phyloP scores from a whole-genome alignment of 2,113 vertebrate genomes.

The Zeus faber region DNA sequence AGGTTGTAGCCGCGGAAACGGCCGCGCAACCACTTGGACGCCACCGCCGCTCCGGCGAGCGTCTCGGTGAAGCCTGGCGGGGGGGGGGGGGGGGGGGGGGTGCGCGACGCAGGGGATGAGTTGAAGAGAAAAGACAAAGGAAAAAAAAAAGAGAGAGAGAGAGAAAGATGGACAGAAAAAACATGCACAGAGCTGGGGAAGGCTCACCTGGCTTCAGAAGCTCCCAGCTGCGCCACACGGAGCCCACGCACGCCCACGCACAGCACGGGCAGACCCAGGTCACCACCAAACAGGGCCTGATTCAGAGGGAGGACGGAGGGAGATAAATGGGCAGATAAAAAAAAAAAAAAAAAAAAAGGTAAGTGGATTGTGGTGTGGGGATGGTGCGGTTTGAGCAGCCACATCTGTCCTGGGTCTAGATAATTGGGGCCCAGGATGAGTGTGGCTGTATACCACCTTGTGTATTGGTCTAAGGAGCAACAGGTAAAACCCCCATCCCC shows the following conservation, averaged over 20 bases:
- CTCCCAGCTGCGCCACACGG: slow-evolving; percentile 95
- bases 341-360: neutral
- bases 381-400: too few relatives aligned
- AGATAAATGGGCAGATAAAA: neutral
- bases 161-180: neutral
- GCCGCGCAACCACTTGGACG: slow-evolving; percentile 27
- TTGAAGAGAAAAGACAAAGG: neutral
- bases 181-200: neutral
- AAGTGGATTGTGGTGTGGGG: neutral
- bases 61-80: slow-evolving; percentile 79
- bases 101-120: too few relatives aligned
- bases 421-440: too few relatives aligned
- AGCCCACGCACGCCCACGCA: slow-evolving; percentile 93
- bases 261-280: slow-evolving; percentile 84
- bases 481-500: too few relatives aligned
- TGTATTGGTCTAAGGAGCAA: too few relatives aligned
- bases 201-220: slow-evolving; percentile 80
- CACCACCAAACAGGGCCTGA: slow-evolving; percentile 77
- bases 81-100: neutral
- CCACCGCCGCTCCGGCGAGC: slow-evolving; percentile 59
- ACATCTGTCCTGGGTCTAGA: too few relatives aligned
- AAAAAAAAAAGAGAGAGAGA: neutral
- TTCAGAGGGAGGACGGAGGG: neutral
- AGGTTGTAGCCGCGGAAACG: slow-evolving; percentile 82
- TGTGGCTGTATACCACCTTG: too few relatives aligned